These are phyloP conservation scores for Pseudorhiza aurosa DNA, from an alignment of 30 jellyfish, hydroid and myxozoan genomes.

Conservation along the genomic window DNA sequence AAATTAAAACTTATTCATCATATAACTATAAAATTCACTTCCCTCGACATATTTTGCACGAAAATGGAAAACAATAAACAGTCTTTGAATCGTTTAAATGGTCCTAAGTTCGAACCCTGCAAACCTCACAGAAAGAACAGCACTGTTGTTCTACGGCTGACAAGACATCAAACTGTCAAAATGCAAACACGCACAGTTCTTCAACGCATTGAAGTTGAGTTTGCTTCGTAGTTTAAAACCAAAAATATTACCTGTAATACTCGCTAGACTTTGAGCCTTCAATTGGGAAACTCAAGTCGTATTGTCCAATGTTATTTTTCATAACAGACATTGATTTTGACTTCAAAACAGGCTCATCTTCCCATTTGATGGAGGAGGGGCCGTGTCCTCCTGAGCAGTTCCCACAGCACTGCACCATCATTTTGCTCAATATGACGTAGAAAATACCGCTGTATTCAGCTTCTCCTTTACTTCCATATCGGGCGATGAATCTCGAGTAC, in stretches of 20 bases:
- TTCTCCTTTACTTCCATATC: neutral
- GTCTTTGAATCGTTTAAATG: too few relatives aligned
- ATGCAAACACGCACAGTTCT: too few relatives aligned
- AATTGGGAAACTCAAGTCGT: constrained; percentile 70
- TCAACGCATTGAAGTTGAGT: too few relatives aligned
- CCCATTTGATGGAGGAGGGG: constrained; percentile 62
- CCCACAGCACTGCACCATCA: constrained; percentile 81
- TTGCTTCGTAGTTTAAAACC: too few relatives aligned
- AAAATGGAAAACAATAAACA: too few relatives aligned
- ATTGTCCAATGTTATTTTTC: constrained; percentile 48
- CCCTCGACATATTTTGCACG: too few relatives aligned
- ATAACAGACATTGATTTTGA: constrained; percentile 26
- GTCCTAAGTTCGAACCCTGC: too few relatives aligned
- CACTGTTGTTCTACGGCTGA: too few relatives aligned
- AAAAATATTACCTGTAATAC: constrained; percentile 76
- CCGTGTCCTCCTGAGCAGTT: constrained; percentile 91
- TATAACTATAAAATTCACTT: too few relatives aligned
- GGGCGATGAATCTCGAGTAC: constrained; percentile 56
- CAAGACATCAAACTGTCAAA: too few relatives aligned
- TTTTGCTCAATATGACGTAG: constrained; percentile 44
- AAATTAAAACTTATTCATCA: too few relatives aligned
- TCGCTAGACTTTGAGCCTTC: constrained; percentile 69
- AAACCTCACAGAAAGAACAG: too few relatives aligned
- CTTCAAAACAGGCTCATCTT: constrained; percentile 29
- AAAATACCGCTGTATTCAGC: constrained; percentile 67